A percentile compares a stretch with the other conserved stretches of the same genome.
Conservation (phyloP, 2,113 vertebrate genomes). For the Rattus rattus region DNA sequence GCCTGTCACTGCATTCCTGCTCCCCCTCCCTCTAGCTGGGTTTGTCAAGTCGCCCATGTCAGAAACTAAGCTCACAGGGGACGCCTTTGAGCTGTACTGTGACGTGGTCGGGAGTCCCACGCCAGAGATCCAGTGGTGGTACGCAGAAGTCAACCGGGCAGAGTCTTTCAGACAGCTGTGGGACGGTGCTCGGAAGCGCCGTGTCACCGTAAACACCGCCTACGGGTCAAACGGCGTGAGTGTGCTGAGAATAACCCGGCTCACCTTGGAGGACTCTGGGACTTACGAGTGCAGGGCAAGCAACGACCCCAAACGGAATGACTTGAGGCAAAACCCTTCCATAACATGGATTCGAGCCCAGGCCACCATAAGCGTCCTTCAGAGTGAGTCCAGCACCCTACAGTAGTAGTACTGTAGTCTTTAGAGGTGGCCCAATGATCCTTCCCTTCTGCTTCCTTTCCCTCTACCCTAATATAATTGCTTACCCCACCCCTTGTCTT, state of each 20-base stretch:
- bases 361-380: conserved; percentile 99
- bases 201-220: conserved; percentile 97
- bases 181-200: conserved; percentile 96
- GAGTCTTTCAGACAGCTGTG: conserved; percentile 99
- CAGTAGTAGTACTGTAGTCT: conserved; percentile 91
- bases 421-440: conserved; percentile 90
- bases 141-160: conserved; percentile 97
- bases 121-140: conserved; percentile 99
- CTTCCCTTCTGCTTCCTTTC: conserved; percentile 78
- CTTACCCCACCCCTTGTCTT: conserved; percentile 77
- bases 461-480: conserved; percentile 72
- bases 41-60: conserved; percentile 99
- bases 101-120: conserved; percentile 98
- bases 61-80: conserved; percentile 99
- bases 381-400: conserved; percentile 95
- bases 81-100: conserved; percentile 99
- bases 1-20: conserved; percentile 90
- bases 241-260: conserved; percentile 96
- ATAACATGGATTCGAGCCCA: conserved; percentile 99
- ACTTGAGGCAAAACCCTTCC: conserved; percentile 98
- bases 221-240: conserved; percentile 97
- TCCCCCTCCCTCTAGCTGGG: conserved; percentile 96
- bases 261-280: conserved; percentile 98
- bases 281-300: conserved; percentile 99
- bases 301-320: conserved; percentile 98